Evolutionary conservation across 1,140 invertebrate species (phyloP), one percentile per base, ranked within the genome.

Genomic region (Drosophila ohnishii): DNA sequence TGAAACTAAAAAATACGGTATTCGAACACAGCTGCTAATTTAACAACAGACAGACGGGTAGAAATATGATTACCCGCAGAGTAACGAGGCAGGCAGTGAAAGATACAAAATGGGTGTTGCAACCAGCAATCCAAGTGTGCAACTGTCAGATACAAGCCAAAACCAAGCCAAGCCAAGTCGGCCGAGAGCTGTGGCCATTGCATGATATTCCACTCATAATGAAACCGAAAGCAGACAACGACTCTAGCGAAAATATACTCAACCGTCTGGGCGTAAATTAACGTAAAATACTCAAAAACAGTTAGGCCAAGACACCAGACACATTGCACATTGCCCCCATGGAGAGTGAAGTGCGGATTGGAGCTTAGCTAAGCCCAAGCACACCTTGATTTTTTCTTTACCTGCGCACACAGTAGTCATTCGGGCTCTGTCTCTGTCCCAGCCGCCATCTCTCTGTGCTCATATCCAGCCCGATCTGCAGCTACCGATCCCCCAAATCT

Each of bases 31-130:
- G 82, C 82, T 85, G 81, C 58, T 86, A 86, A 85, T 85, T 86
- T 74, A 70, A 50, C 45, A 51, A 42, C 47, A 44, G 67, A 77
- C 55, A 57, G 44, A 34, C 53, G 51, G 30, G 37, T 11, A 55
- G 44, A 84, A 83, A 83, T 86, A 84, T 86, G 81, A 85, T 86
- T 86, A 85, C 80, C 78, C 74, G 48, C 82, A 77, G 53, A 63
- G 65, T 51, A 76, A 51, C 63, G 63, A 62, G 37, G 39, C 62
- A 40, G 40, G 55, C 61, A 32, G 30, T 67, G 59, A 70, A 76
- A 80, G 62, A 83, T 80, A 81, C 81, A 86, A 84, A 85, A 85
- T 58, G 71, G 75, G 75, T 85, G 81, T 85, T 81, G 81, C 81
- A 84, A 84, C 75, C 64, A 45, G 32, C 71, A 75, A 42, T 42